Base-by-base conservation (phyloP, 1,140 invertebrate species). In the Asbolus verrucosus region DNA sequence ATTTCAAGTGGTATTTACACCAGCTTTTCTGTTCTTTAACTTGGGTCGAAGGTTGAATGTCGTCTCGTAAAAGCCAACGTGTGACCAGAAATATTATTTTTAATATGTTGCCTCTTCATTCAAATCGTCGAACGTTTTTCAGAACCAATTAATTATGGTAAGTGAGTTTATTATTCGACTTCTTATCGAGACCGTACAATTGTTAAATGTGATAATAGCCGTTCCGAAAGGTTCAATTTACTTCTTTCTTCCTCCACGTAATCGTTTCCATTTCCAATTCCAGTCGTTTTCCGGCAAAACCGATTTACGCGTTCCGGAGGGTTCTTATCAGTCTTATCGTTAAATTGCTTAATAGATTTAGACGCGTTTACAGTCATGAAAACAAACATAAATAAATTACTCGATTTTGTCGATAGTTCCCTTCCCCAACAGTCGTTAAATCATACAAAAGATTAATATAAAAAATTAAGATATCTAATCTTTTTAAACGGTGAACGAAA, bases 1-100 rank as follows among this genome's bases (percentile, higher is more conserved):
- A 77, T 77, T 75, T 77, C 69, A 77, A 77, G 76, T 76, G 71
- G 75, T 70, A 77, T 75, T 74, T 75, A 39, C 66, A 71, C 72
- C 27, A 39, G 46, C 16, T 67, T 54, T 54, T 54, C 46, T 41
- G 19, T 18, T 39, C 33, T 30, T 61, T 61, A 13, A 27, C 19
- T 33, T 41, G 14, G 38, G 31, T 21, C 54, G 54, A 65, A 71
- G 59, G 65, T 68, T 71, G 59, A 67, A 68, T 24, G 46, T 54
- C 21, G 19, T 3, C 46, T 54, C 46, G 46, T 54, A 54, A 54
- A 54, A 27, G 27, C 27, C 21, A 54, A 54, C 46, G 27, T 54
- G 46, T 54, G 46, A 54, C 19, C 19, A 54, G 46, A 14, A 11
- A n/a, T 3, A 27, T 11, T 2, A 11, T n/a, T 11, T 36, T n/a